phyloP scores from a whole-genome alignment of 2,113 vertebrate genomes.

The Thryonomys swinderianus region DNA sequence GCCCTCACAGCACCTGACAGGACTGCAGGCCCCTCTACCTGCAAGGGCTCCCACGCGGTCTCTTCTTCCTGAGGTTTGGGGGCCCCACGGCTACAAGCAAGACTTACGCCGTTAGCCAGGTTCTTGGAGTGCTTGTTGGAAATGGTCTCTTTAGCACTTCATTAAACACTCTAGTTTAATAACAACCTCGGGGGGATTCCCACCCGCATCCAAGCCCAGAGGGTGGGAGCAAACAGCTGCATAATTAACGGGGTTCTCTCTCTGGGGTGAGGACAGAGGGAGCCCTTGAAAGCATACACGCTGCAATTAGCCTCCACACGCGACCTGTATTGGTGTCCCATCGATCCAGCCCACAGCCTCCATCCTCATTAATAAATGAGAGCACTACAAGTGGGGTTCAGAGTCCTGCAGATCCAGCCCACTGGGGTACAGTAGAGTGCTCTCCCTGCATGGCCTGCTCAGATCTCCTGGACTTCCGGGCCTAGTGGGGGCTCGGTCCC shows the following conservation, averaged over 20 bases:
- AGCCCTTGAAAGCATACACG: slow-evolving; percentile 92
- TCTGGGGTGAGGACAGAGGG: slow-evolving; percentile 90
- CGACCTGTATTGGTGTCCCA: slow-evolving; percentile 84
- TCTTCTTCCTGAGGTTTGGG: accelerated
- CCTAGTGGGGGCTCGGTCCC: neutral
- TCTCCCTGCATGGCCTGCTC: neutral
- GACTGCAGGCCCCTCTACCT: neutral
- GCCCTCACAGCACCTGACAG: neutral
- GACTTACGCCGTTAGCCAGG: slow-evolving; percentile 28
- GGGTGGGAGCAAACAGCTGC: slow-evolving; percentile 94
- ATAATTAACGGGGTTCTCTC: slow-evolving; percentile 91
- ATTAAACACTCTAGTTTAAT: slow-evolving; percentile 94
- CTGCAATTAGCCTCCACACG: slow-evolving; percentile 89
- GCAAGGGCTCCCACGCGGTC: neutral
- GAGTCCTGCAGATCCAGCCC: neutral
- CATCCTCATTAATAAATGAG: slow-evolving; percentile 82
- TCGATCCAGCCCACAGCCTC: slow-evolving; percentile 83
- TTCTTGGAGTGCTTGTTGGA: slow-evolving; percentile 74
- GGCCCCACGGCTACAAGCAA: neutral
- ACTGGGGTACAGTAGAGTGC: neutral
- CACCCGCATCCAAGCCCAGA: slow-evolving; percentile 84
- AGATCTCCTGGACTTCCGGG: neutral
- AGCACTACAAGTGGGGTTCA: neutral
- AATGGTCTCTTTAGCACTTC: slow-evolving; percentile 92
- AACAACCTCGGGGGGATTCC: slow-evolving; percentile 91